These are phyloP conservation scores for Anabacerthia variegaticeps DNA, from an alignment of 2,797 vertebrate species.

Conservation along the genomic window DNA sequence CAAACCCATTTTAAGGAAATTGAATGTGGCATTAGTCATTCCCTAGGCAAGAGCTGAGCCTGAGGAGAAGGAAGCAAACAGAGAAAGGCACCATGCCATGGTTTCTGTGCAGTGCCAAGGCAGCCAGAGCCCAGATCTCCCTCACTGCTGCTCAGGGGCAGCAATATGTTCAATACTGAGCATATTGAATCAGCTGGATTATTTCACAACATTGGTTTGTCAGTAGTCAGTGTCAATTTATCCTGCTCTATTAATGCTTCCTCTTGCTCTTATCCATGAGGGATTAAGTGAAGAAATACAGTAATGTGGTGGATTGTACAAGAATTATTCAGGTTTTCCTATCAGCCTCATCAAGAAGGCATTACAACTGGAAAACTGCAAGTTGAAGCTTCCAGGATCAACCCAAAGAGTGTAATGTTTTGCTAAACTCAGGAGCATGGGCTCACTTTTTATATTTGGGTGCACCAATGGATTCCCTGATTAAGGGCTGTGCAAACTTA, in stretches of 20 bases:
- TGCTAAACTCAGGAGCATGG: not conserved
- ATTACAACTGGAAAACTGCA: not conserved
- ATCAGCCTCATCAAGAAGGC: not conserved
- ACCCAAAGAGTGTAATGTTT: not conserved
- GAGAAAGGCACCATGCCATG: not conserved
- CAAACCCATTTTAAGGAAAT: constrained; percentile 7
- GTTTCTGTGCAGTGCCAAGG: not conserved
- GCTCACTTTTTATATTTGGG: fast-evolving
- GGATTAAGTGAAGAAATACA: not conserved
- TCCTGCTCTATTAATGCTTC: not conserved
- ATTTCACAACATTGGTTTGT: not conserved
- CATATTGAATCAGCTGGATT: not conserved
- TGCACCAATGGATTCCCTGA: not conserved
- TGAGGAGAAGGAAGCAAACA: not conserved
- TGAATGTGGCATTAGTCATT: constrained; percentile 33
- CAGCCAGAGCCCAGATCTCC: not conserved
- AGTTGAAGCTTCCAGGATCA: not conserved
- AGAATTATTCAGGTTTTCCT: not conserved
- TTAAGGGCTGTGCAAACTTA: not conserved
- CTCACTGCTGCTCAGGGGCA: not conserved
- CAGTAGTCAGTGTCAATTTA: not conserved
- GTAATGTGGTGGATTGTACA: fast-evolving
- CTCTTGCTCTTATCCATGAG: not conserved
- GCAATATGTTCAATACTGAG: not conserved
- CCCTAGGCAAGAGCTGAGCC: not conserved